Base-by-base conservation (phyloP, 2,888 invertebrate species). In the Melipona bicolor region DNA sequence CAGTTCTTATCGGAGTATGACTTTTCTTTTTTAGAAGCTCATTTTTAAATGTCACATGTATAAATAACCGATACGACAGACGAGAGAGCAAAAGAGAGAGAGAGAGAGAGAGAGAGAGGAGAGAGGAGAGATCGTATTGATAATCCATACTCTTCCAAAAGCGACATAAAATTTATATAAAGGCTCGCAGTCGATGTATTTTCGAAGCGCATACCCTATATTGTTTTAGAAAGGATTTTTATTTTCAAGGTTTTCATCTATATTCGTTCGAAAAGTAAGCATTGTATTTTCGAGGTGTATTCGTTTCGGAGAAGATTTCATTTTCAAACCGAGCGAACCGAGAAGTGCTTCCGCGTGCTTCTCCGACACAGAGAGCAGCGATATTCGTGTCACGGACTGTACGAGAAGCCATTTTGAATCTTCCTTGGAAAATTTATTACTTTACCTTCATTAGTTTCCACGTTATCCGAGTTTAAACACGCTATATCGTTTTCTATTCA, bases 381-480 rank as follows among this genome's bases (percentile, higher is more conserved):
- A 64, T 56, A 65, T 50, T 70, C 32, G 17, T 11, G 6, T 56
- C 5, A n/a, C 36, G 36, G 27, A 21, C 3, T 32, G 21, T 6
- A 27, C 54, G 24, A 52, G 50, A 52, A 59, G n/a, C 69, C 52
- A 59, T 81, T 68, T 59, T 68, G 54, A 61, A 61, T 70, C 49
- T 32, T 54, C 50, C 49, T 19, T 24, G 69, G 69, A 69, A 83
- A 82, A 83, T 82, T 76, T 75, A 79, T 79, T 69, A 54, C 79
- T 56, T 76, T n/a, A 54, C 68, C 59, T 76, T 79, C 78, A 67
- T 78, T 77, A 65, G 65, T 50, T 77, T 70, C 77, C 24, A 32
- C 77, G 71, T 80, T 81, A 78, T 68, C 67, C 52, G 27, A 43
- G 52, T 54, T 71, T 59, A 68, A 78, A 81, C 81, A 81, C 52